Evolutionary conservation across 2,113 vertebrate genomes (phyloP).

Genomic region (Plotosus lineatus): DNA sequence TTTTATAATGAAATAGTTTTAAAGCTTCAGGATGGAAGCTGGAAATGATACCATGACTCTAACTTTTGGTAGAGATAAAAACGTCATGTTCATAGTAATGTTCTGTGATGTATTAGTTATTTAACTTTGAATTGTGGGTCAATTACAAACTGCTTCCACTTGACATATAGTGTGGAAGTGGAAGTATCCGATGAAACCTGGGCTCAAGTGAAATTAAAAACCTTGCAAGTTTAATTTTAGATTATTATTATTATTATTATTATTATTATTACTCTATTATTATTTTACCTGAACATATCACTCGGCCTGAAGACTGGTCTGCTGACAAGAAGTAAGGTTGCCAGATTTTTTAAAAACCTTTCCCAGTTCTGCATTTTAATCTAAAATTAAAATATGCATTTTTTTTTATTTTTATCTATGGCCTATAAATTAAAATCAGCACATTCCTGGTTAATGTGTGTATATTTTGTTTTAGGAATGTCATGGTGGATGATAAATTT

Average conservation of each 20-base stretch:
- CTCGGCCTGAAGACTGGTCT: too few relatives aligned
- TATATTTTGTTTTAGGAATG: too few relatives aligned
- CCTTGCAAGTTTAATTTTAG: not conserved
- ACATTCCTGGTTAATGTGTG: too few relatives aligned
- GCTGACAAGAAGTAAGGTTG: too few relatives aligned
- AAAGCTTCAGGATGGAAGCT: not conserved
- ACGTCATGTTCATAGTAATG: not conserved
- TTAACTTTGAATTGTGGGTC: conserved; percentile 34
- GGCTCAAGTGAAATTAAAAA: not conserved
- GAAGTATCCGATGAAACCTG: not conserved
- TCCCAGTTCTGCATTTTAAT: too few relatives aligned
- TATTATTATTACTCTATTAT: too few relatives aligned
- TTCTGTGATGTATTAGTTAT: conserved; percentile 22
- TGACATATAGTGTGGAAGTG: not conserved
- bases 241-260: too few relatives aligned
- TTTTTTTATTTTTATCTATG: too few relatives aligned
- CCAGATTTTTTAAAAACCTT: too few relatives aligned
- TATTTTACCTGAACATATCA: not conserved
- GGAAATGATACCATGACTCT: too few relatives aligned
- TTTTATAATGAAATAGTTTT: not conserved
- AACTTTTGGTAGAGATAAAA: not conserved
- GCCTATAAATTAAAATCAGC: too few relatives aligned
- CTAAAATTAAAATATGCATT: too few relatives aligned
- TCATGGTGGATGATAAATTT: not conserved
- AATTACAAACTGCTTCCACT: conserved; percentile 29